Conservation (phyloP, 2,888 invertebrate species). For the Sympetrum striolatum region DNA sequence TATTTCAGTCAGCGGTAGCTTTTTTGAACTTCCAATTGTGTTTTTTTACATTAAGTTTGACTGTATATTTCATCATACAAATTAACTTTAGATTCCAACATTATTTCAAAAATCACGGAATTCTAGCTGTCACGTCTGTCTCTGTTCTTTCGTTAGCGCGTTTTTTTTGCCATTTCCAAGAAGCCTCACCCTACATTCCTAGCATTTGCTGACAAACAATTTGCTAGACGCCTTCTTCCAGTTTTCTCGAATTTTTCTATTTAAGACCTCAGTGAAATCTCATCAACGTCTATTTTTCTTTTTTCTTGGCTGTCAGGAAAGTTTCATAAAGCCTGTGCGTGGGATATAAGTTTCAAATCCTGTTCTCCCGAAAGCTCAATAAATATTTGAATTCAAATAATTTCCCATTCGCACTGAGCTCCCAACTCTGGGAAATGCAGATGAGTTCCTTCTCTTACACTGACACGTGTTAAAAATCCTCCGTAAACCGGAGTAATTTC, state of each 20-base stretch:
- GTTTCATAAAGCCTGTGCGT: background rate
- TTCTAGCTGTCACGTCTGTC: too few relatives aligned
- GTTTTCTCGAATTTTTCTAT: background rate
- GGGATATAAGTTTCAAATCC: background rate
- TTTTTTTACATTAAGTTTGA: too few relatives aligned
- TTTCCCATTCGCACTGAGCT: background rate
- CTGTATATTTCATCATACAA: too few relatives aligned
- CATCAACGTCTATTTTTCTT: background rate
- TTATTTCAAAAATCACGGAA: too few relatives aligned
- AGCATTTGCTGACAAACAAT: background rate
- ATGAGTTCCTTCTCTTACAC: too few relatives aligned
- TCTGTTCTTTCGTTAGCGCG: too few relatives aligned
- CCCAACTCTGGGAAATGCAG: background rate
- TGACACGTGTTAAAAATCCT: too few relatives aligned
- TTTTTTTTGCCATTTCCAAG: too few relatives aligned
- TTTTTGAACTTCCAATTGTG: too few relatives aligned
- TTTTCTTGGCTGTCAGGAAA: background rate
- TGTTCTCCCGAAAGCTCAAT: background rate
- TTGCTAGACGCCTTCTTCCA: background rate
- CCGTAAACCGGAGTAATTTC: too few relatives aligned
- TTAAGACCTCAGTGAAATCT: background rate
- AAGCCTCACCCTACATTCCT: background rate
- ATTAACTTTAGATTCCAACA: too few relatives aligned
- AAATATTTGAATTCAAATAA: background rate
- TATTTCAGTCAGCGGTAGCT: too few relatives aligned